Percentiles rank a stretch among this genome's conserved stretches.
These are phyloP conservation scores for Arbacia lixula DNA, from an alignment of 53 echinoderm and acorn worm genomes.

Conservation along the genomic window DNA sequence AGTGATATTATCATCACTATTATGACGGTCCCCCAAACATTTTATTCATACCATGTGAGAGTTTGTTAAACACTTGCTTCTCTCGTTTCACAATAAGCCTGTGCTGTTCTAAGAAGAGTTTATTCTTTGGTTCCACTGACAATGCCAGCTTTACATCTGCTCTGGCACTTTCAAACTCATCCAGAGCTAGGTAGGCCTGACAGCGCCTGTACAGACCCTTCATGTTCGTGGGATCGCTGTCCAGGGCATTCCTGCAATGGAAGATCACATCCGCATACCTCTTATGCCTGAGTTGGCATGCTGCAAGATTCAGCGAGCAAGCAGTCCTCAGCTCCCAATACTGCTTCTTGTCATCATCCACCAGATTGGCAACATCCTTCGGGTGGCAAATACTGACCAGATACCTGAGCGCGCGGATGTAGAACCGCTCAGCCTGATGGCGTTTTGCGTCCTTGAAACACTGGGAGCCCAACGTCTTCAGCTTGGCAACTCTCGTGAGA, in stretches of 20 bases:
- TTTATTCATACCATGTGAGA: slow-evolving; percentile 87
- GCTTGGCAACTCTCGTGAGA: slow-evolving; percentile 54
- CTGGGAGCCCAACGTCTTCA: slow-evolving; percentile 74
- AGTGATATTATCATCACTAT: not conserved
- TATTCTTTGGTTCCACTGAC: slow-evolving; percentile 70
- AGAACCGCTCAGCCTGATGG: slow-evolving; percentile 73
- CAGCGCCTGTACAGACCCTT: slow-evolving; percentile 90
- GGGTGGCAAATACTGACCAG: slow-evolving; percentile 57
- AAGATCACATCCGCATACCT: slow-evolving; percentile 73
- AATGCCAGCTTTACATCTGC: slow-evolving; percentile 70
- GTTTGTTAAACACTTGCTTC: slow-evolving; percentile 67
- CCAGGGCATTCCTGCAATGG: slow-evolving; percentile 74
- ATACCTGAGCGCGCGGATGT: slow-evolving; percentile 74
- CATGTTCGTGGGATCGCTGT: slow-evolving; percentile 51
- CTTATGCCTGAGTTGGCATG: slow-evolving; percentile 77
- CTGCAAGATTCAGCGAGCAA: slow-evolving; percentile 82
- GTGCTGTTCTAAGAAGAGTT: slow-evolving; percentile 63
- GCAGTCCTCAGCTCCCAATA: slow-evolving; percentile 60
- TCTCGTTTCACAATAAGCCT: slow-evolving; percentile 60
- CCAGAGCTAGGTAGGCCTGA: slow-evolving; percentile 74
- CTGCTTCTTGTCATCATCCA: slow-evolving; percentile 37
- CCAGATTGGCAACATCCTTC: not conserved
- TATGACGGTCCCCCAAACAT: slow-evolving; percentile 78
- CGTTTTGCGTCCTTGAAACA: slow-evolving; percentile 74
- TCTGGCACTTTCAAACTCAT: slow-evolving; percentile 83